Base-by-base conservation (phyloP, 2,888 invertebrate species). In the Idaea biselata region DNA sequence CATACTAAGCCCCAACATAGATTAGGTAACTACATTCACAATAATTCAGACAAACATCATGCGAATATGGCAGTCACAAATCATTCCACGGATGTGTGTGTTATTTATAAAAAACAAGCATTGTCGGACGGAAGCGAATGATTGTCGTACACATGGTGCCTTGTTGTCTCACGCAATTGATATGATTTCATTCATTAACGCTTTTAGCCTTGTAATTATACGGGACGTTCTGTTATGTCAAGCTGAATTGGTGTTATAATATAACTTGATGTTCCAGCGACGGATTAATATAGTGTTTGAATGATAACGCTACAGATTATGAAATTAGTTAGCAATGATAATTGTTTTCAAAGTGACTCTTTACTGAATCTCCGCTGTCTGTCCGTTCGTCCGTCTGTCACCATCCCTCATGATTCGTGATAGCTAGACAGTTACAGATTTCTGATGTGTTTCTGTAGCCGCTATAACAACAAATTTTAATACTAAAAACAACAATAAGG, bases 151-250 rank as follows among this genome's bases (percentile, higher is more conserved):
- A 83, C 77, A 79, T 83, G 83, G 81, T 75, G 78, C 75, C 82
- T 70, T 70, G 74, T 75, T 74, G 83, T 83, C 82, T 86, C 84
- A 79, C 70, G 77, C 79, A 76, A 83, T 83, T 84, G 81, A 83
- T 81, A 88, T 83, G 87, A 87, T 87, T 88, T 86, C 84, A 85
- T 86, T 86, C 86, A 86, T 86, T 81, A 81, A 72, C 71, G 64
- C 72, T 73, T 72, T 68, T 83, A 79, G 61, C 67, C 70, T 64
- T 67, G 66, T 67, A 67, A 67, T 67, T 67, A 63, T 67, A 44
- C 44, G 44, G 44, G 44, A 44, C 44, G 44, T 14, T 44, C 7
- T 44, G 44, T 44, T 44, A 44, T 44, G 44, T 44, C 44, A 11
- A 44, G 44, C 7, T 14, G 11, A 44, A 44, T 44, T 8, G 3